Base-by-base conservation (phyloP, 2,797 vertebrate species). In the Periophthalmus magnuspinnatus region DNA sequence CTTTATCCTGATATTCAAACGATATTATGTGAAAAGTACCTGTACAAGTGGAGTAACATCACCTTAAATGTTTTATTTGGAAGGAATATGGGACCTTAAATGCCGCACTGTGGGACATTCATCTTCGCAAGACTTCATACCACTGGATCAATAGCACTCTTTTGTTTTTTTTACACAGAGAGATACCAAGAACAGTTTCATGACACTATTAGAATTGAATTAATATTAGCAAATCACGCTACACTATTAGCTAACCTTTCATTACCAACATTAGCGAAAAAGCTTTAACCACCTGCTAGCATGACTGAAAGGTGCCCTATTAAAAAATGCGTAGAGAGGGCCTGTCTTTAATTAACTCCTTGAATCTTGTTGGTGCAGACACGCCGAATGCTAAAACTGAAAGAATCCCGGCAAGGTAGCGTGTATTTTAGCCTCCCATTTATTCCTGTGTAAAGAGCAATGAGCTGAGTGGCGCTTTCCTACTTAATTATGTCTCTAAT, bases 401-500 rank as follows among this genome's bases (percentile, higher is more conserved):
- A 66, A 64, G 45, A 80, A 66, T 78, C 77, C 69, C 85, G 67
- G 66, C 70, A 84, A 84, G 83, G 86, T 81, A 84, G 73, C 76
- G 76, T 81, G 83, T 83, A 74, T 81, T 87, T 84, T 85, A 70
- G 69, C 76, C 56, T 69, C 57, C 61, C 74, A 71, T 84, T 86
- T 81, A 76, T 82, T 74, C 87, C 75, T 16, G 50, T 74, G 70
- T 71, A 77, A 77, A 77, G 78, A 84, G 85, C 87, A 87, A 84
- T 79, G 82, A 91, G 85, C 88, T 72, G 80, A 88, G 85, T 70
- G 70, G 76, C 34, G 69, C 74, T 87, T 89, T 88, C 88, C 87
- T 84, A 91, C 91, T 91, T 88, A 89, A 93, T 92, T 92, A 92
- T 92, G 88, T 86, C 83, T 84, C 85, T 93, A 92, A 93, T 91